phyloP scores from a whole-genome alignment of 2,888 invertebrate genomes.

The Phragmatobia fuliginosa region DNA sequence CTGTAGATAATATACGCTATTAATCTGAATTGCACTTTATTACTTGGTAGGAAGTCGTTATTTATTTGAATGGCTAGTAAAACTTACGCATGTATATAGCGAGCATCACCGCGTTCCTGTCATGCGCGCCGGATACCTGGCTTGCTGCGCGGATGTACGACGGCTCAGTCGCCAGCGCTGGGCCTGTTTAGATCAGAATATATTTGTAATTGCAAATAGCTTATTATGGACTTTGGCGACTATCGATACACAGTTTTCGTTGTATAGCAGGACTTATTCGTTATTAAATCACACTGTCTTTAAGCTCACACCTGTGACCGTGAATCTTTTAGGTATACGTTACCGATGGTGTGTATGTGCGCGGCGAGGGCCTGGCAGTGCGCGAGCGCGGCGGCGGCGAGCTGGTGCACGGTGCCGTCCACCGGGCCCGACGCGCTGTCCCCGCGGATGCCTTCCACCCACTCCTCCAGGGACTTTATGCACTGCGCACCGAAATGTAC shows the following conservation, averaged over 20 bases:
- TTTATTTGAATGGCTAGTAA: not conserved
- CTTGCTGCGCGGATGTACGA: slow-evolving; percentile 70
- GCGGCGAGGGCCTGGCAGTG: slow-evolving; percentile 95
- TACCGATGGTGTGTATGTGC: slow-evolving; percentile 91
- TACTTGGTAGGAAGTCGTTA: not conserved
- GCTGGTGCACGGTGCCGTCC: slow-evolving; percentile 99
- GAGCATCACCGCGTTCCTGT: slow-evolving; percentile 86
- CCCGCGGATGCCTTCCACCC: slow-evolving; percentile 94
- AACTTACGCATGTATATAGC: slow-evolving; percentile 93
- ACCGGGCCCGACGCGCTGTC: slow-evolving; percentile 94
- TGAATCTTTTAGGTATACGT: too few species aligned
- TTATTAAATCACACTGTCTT: too few species aligned
- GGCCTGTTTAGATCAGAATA: slow-evolving; percentile 57
- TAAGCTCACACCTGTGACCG: too few species aligned
- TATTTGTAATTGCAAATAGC: too few species aligned
- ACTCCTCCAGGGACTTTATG: slow-evolving; percentile 95
- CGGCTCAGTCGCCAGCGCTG: slow-evolving; percentile 71
- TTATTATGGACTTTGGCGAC: too few species aligned
- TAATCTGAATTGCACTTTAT: not conserved
- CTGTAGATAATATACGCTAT: too few species aligned
- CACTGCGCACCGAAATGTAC: slow-evolving; percentile 85
- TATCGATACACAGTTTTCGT: too few species aligned
- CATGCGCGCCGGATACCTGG: slow-evolving; percentile 60
- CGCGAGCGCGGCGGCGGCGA: slow-evolving; percentile 97
- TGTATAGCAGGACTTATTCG: too few species aligned